Base-by-base conservation (phyloP, 1,140 invertebrate genomes). In the Drosophila tristis region DNA sequence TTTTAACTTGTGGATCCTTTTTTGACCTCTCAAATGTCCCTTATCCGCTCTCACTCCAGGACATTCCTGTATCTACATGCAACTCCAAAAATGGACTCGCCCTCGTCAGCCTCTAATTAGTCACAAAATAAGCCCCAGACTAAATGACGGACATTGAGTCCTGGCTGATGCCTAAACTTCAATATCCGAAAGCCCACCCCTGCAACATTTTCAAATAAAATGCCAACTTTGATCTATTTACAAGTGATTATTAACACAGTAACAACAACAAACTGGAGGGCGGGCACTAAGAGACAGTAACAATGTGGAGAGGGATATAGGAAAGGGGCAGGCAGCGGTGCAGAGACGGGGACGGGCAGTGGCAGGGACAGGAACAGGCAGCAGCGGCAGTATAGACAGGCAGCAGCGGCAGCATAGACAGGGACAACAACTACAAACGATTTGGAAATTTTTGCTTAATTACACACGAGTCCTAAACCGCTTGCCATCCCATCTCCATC, bases 221-320 rank as follows among this genome's bases (percentile, higher is more conserved):
- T 84, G 80, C 65, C 80, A 84, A 80, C 80, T 84, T 84, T 84
- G 80, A 84, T 84, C 80, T 85, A 84, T 85, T 84, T 84, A 85
- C 80, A 84, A 85, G 80, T 78, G 82, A 84, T 84, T 84, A 84
- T 85, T 79, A 85, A 72, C 59, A 70, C 55, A 75, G 45, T 67
- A 78, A 70, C 65, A 67, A 59, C 59, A 67, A 39, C 8, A 4
- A 23, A 5, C 9, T n/a, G 11, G 2, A n/a, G 11, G 9, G 16
- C 13, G 35, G 35, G 35, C 4, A 13, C 11, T 13, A 26, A 2
- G 49, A 13, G 25, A 2, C 44, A 56, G 35, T 39, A 39, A 31
- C 31, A 31, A 3, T 31, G 31, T 31, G 8, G 31, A 31, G 8
- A 8, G 3, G 31, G 31, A 4, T 3, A 35, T 3, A 3, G 31